Conservation (phyloP, 92 coral and sea anemone species). For the Nematostella vectensis region DNA sequence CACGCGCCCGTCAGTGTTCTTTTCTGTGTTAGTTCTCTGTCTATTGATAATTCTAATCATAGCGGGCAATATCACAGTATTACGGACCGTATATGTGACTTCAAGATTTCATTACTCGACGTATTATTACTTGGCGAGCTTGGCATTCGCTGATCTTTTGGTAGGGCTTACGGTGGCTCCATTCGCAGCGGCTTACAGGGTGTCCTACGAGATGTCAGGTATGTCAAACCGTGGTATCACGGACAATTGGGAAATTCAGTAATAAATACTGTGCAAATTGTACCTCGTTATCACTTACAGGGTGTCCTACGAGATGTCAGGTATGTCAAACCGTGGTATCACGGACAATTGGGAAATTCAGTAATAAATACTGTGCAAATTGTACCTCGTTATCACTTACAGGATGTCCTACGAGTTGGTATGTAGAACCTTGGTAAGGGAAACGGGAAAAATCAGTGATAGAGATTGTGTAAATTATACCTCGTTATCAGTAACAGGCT, state of each 20-base stretch:
- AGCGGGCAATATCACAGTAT: slow-evolving; percentile 34
- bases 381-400: slow-evolving; percentile 1
- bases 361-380: too few relatives aligned
- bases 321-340: slow-evolving; percentile 3
- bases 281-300: slow-evolving; percentile 1
- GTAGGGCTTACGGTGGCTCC: slow-evolving; percentile 18
- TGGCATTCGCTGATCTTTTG: slow-evolving; percentile 17
- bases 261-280: too few relatives aligned
- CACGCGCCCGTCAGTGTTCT: too few relatives aligned
- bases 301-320: slow-evolving; percentile 6
- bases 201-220: slow-evolving; percentile 12
- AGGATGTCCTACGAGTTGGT: slow-evolving; percentile 7
- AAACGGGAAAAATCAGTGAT: too few relatives aligned
- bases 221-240: background rate
- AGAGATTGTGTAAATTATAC: too few relatives aligned
- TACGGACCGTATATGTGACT: slow-evolving; percentile 36
- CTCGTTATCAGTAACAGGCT: slow-evolving; percentile 1
- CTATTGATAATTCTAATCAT: too few relatives aligned
- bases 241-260: background rate
- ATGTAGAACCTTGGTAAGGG: background rate
- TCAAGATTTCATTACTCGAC: slow-evolving; percentile 42
- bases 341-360: background rate
- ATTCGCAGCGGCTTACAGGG: slow-evolving; percentile 2
- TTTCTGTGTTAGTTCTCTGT: too few relatives aligned
- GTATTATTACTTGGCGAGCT: slow-evolving; percentile 46